Base-by-base conservation (phyloP, 1,140 invertebrate species). In the Diachasma alloeum region DNA sequence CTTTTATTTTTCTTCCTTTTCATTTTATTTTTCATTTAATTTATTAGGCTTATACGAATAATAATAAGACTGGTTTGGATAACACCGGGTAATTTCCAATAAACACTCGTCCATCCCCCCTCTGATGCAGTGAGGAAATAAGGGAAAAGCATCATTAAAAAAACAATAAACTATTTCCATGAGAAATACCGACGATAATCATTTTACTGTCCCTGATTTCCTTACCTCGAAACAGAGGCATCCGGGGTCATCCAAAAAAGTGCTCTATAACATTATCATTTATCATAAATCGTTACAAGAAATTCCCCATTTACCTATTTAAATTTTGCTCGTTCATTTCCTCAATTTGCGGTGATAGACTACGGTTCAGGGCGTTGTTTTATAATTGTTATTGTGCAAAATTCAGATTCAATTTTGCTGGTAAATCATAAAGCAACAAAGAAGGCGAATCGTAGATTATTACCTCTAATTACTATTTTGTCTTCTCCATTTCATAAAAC, bases 31-130 rank as follows among this genome's bases (percentile, higher is more conserved):
- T 63, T 31, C 59, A 63, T 63, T 63, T 63, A 63, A 63, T 63
- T 63, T 63, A 63, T 63, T 63, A 63, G 59, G 59, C 59, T 63
- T 63, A 63, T 63, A 63, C 59, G 59, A 63, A 63, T 63, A 22
- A 63, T 63, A 63, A 63, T 63, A 63, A 63, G 59, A 63, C 59
- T 63, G 59, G 24, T 63, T 63, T 63, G 59, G 24, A 26, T 63
- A 19, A 63, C 59, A 63, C 24, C 59, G 59, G 59, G 19, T 26
- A 26, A 63, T 63, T 63, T 26, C 11, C 24, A 63, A 63, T 22
- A 63, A 19, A 63, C 24, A 53, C 17, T 53, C 48, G 17, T 26
- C 22, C 19, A 26, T 31, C 0, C 24, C 6, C 26, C 39, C 39
- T 53, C 48, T 53, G 48, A 2, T 17, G 15, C 6, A 53, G 48